These are phyloP conservation scores for Leptosomus discolor DNA, from an alignment of 2,113 vertebrate genomes.

Conservation along the genomic window DNA sequence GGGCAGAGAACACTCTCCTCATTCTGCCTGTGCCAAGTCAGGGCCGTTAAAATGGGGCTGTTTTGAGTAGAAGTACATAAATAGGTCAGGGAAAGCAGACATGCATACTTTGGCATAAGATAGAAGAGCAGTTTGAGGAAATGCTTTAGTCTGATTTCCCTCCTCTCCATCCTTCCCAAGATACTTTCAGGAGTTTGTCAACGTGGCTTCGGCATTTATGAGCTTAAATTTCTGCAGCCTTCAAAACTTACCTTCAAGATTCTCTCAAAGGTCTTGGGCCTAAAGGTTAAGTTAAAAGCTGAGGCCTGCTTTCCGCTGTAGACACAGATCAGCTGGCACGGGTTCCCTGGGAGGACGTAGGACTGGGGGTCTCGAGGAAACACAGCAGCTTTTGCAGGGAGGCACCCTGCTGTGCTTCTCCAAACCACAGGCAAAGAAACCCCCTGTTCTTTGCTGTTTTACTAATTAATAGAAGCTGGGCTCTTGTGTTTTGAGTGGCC, in stretches of 20 bases:
- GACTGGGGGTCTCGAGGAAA: not conserved
- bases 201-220: not conserved
- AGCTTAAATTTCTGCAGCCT: not conserved
- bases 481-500: not conserved
- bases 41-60: not conserved
- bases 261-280: not conserved
- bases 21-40: not conserved
- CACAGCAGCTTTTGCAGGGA: not conserved
- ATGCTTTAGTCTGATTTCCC: not conserved
- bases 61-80: not conserved
- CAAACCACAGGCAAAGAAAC: not conserved
- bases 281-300: not conserved
- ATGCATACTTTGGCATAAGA: not conserved
- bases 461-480: not conserved
- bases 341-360: not conserved
- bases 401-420: not conserved
- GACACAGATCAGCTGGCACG: not conserved
- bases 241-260: not conserved
- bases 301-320: not conserved
- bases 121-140: constrained; percentile 13
- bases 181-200: not conserved
- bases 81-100: not conserved
- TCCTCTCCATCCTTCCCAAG: not conserved
- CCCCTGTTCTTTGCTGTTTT: not conserved
- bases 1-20: not conserved